Base-by-base conservation (phyloP, 1,140 invertebrate species). In the Drosophila varians region DNA sequence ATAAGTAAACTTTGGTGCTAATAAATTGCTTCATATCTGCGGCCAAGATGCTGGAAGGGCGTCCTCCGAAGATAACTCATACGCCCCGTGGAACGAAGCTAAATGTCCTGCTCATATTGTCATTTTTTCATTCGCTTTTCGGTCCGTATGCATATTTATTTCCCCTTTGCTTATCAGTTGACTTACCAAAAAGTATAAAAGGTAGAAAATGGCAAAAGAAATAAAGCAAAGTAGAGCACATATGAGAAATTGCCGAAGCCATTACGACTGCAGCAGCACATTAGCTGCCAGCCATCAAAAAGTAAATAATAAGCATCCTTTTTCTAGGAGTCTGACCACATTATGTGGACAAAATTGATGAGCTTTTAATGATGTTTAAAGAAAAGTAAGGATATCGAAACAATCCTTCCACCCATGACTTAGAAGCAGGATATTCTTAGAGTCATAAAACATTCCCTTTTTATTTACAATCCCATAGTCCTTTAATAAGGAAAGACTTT, bases 11-110 rank as follows among this genome's bases (percentile, higher is more conserved):
- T 87, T 87, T 77, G 64, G 69, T 23, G 77, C 82, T 87, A 87
- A 87, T 87, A 87, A 88, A 87, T 87, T 87, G 82, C 66, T 82
- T 88, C 82, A 65, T 87, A 87, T 87, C 82, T 82, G 51, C 36
- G 25, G 34, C 45, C 25, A 54, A 62, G 58, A 69, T 64, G 58
- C 5, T 6, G 25, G 11, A 45, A n/a, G 69, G 16, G 45, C 19
- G 38, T 36, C 42, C 34, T 42, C 12, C 9, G 38, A 12, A 87
- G 82, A 87, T 87, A 87, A 82, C 82, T 87, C 82, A 87, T 87
- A 87, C 74, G 77, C 65, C 64, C 69, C 46, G 70, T 87, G 65
- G 61, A 62, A 56, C 60, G 31, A 52, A 11, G 31, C 25, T 34
- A 40, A 43, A 53, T 38, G 36, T 38, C 4, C 45, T 49, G 23